Conservation (phyloP, 2,113 vertebrate genomes). For the Diphyllodes magnificus region DNA sequence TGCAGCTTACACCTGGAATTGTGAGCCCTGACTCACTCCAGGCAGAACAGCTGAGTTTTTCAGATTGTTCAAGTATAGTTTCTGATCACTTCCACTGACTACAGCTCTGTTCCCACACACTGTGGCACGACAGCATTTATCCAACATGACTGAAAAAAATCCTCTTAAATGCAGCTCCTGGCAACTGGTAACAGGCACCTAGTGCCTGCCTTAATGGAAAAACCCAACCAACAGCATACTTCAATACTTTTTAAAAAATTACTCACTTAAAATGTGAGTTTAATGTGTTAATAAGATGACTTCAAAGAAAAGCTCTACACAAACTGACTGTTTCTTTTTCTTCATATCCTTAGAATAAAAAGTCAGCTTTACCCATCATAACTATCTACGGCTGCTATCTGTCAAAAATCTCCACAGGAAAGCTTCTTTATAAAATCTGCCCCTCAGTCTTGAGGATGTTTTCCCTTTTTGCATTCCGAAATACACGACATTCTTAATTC, state of each 20-base stretch:
- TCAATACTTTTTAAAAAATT: background rate
- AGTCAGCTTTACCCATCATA: background rate
- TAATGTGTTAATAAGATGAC: background rate
- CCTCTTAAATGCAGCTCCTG: background rate
- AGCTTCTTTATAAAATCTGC: background rate
- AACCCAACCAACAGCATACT: background rate
- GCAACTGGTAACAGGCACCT: background rate
- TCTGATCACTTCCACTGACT: background rate
- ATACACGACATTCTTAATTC: background rate
- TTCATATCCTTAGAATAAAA: background rate
- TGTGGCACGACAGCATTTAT: background rate
- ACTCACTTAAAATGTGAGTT: background rate
- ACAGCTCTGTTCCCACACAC: background rate
- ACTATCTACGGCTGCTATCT: background rate
- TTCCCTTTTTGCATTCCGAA: background rate
- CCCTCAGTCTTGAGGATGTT: background rate
- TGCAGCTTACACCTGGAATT: background rate
- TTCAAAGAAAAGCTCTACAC: background rate
- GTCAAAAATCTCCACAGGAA: background rate
- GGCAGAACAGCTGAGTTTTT: background rate
- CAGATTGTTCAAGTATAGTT: background rate
- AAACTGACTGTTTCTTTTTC: background rate
- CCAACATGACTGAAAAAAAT: background rate
- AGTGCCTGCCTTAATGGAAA: background rate
- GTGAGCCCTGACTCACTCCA: background rate